Conservation (phyloP, 2,888 invertebrate species). For the Malthinus flaveolus region DNA sequence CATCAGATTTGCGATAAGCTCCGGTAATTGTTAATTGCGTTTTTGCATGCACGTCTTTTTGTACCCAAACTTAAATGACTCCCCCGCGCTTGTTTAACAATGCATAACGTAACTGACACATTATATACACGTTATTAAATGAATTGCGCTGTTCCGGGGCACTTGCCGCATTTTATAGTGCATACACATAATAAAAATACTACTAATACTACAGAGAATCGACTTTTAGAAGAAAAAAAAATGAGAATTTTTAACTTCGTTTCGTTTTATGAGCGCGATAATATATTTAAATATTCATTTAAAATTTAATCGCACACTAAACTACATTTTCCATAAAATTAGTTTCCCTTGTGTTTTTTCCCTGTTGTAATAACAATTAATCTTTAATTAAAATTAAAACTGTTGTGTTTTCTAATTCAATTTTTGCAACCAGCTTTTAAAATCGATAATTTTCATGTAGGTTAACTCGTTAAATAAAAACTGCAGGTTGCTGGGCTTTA, state of each 20-base stretch:
- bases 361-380: not conserved
- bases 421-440: too few species aligned
- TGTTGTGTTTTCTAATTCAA: not conserved
- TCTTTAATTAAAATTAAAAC: slow-evolving; percentile 5
- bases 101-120: slow-evolving; percentile 38
- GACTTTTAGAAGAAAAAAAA: not conserved
- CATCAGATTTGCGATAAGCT: slow-evolving; percentile 54
- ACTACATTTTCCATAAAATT: slow-evolving; percentile 5
- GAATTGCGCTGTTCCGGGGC: slow-evolving; percentile 29
- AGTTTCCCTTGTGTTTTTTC: slow-evolving; percentile 1
- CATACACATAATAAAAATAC: not conserved
- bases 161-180: slow-evolving; percentile 5
- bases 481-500: too few species aligned
- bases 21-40: slow-evolving; percentile 56
- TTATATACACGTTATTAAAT: slow-evolving; percentile 32
- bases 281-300: slow-evolving; percentile 7
- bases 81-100: slow-evolving; percentile 49
- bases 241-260: not conserved
- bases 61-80: slow-evolving; percentile 40
- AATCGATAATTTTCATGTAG: too few species aligned
- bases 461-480: too few species aligned
- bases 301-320: slow-evolving; percentile 4
- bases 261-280: slow-evolving; percentile 4
- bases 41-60: slow-evolving; percentile 53
- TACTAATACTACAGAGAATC: not conserved